Evolutionary conservation across 2,113 vertebrate genomes (phyloP).

Genomic region (Erythrolamprus reginae): DNA sequence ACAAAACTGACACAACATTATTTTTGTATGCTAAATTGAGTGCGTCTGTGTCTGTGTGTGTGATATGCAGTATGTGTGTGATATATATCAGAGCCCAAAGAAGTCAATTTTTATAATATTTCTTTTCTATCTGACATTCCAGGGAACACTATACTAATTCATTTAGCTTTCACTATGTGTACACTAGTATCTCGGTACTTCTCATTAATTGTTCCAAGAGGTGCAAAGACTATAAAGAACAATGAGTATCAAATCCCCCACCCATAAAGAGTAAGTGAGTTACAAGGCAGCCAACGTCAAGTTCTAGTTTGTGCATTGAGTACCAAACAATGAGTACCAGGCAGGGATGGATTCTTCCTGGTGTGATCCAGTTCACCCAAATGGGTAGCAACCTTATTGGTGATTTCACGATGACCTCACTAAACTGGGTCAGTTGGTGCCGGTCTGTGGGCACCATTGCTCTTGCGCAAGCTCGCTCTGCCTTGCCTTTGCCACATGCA

Average conservation of each 20-base stretch:
- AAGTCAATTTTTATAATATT: constrained; percentile 24
- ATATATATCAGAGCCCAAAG: not conserved
- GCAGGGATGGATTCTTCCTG: no score
- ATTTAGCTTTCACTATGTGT: not conserved
- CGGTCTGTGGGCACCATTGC: no score
- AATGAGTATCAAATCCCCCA: not conserved
- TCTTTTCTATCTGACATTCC: not conserved
- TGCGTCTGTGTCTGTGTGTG: not conserved
- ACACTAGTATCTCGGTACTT: not conserved
- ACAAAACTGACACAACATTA: constrained; percentile 16
- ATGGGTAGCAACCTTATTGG: no score
- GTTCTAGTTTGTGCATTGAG: not conserved
- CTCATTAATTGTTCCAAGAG: not conserved
- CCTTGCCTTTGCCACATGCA: no score
- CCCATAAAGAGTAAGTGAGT: not conserved
- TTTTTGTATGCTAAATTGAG: constrained; percentile 24
- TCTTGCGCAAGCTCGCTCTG: no score
- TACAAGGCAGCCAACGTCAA: not conserved
- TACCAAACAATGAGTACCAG: not conserved
- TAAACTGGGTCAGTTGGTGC: no score
- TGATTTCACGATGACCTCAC: no score
- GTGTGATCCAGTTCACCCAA: no score
- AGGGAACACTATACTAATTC: constrained; percentile 5
- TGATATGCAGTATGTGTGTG: not conserved
- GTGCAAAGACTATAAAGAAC: not conserved